Evolutionary conservation across 2,113 vertebrate species (phyloP).

Genomic region (Illadopsis cleaveri): DNA sequence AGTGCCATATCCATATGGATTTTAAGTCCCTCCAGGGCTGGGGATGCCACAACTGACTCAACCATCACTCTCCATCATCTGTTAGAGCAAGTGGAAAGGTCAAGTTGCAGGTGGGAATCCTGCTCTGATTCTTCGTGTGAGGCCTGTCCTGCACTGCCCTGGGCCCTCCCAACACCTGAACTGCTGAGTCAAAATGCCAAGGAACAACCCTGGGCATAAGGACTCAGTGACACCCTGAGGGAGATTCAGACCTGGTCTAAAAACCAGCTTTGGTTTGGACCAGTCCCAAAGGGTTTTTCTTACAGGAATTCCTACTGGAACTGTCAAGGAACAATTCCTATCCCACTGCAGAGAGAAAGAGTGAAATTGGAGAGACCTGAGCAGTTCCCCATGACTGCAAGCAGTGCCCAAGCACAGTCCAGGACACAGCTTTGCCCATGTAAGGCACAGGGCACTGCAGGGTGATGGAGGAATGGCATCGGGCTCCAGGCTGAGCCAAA

Average conservation of each 20-base stretch:
- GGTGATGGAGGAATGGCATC: not conserved
- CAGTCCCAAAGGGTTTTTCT: not conserved
- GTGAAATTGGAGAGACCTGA: not conserved
- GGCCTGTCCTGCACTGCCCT: not conserved
- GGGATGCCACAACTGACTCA: not conserved
- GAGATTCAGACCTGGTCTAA: not conserved
- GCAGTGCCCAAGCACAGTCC: not conserved
- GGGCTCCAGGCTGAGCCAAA: not conserved
- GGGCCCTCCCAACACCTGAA: not conserved
- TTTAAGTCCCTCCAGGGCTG: not conserved
- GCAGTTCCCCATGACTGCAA: not conserved
- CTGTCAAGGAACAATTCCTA: not conserved
- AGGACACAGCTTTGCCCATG: not conserved
- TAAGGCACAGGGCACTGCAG: not conserved
- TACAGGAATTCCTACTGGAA: not conserved
- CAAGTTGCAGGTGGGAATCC: not conserved
- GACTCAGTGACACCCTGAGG: not conserved
- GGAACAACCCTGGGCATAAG: not conserved
- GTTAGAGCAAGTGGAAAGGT: not conserved
- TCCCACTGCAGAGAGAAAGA: not conserved
- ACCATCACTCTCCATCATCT: not conserved
- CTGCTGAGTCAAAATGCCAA: accelerated
- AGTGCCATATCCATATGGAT: not conserved
- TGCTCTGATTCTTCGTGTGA: not conserved
- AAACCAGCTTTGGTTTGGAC: not conserved